These are phyloP conservation scores for Schizothorax lantsangensis DNA, from an alignment of 2,797 vertebrate genomes.

Conservation along the genomic window DNA sequence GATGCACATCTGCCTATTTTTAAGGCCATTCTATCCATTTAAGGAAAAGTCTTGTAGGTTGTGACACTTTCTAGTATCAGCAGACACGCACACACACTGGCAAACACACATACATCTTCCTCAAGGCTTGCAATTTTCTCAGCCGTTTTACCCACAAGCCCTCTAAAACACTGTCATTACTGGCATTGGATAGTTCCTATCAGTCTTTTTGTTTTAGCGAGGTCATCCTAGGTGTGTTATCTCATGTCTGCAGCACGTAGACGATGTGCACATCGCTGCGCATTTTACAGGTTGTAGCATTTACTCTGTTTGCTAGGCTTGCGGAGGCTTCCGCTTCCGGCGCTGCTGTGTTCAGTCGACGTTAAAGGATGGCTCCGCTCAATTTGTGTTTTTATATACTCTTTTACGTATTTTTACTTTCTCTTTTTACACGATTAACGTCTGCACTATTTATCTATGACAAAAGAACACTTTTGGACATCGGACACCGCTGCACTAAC, in stretches of 20 bases:
- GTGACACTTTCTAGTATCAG: conserved; percentile 4
- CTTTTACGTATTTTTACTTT: too few relatives aligned
- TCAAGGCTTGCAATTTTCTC: conserved; percentile 27
- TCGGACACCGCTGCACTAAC: too few relatives aligned
- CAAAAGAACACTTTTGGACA: too few relatives aligned
- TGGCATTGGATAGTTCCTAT: conserved; percentile 7
- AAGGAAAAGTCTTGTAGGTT: neutral
- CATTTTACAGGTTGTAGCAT: conserved; percentile 5
- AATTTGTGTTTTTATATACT: too few relatives aligned
- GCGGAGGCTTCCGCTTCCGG: too few relatives aligned
- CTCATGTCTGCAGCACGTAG: neutral
- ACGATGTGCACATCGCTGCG: neutral
- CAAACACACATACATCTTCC: neutral
- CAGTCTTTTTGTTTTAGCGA: conserved; percentile 16
- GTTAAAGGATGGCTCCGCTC: too few relatives aligned
- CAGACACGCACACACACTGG: neutral
- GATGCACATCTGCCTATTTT: neutral
- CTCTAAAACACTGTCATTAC: conserved; percentile 7
- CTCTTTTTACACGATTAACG: too few relatives aligned
- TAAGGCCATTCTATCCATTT: conserved; percentile 10
- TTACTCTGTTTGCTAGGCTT: neutral
- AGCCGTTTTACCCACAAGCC: neutral
- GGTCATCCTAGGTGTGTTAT: conserved; percentile 11
- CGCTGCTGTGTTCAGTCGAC: too few relatives aligned
- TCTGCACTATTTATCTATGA: too few relatives aligned